Evolutionary conservation across 2,888 invertebrate genomes (phyloP).

Genomic region (Chrysotoxum bicinctum): DNA sequence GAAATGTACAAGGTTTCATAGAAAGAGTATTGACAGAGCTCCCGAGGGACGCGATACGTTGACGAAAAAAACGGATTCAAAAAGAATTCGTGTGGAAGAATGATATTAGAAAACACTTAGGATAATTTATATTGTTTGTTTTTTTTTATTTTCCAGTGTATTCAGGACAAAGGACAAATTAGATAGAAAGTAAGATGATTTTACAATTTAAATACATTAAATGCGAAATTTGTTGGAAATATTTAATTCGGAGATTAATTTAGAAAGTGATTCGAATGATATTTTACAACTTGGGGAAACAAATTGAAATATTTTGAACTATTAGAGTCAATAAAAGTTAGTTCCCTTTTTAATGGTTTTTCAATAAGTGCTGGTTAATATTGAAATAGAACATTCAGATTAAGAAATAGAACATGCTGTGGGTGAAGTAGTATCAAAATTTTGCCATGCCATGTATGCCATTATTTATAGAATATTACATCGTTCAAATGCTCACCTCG

Average conservation of each 20-base stretch:
- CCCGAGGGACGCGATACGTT: neutral
- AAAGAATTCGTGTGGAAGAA: constrained; percentile 20
- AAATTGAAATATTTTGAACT: too few relatives aligned
- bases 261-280: neutral
- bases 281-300: too few relatives aligned
- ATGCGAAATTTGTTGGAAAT: neutral
- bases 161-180: neutral
- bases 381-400: too few relatives aligned
- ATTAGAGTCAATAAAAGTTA: too few relatives aligned
- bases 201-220: neutral
- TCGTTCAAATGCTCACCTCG: too few relatives aligned
- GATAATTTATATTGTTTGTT: constrained; percentile 13
- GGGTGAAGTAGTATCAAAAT: too few relatives aligned
- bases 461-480: too few relatives aligned
- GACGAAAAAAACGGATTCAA: constrained; percentile 3
- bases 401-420: too few relatives aligned
- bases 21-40: neutral
- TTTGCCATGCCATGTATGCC: too few relatives aligned
- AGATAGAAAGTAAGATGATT: neutral
- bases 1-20: constrained; percentile 40
- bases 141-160: neutral
- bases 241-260: neutral
- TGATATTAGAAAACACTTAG: constrained; percentile 44
- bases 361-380: too few relatives aligned
- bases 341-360: too few relatives aligned